phyloP scores from a whole-genome alignment of 2,113 vertebrate genomes.

The Canis aureus region DNA sequence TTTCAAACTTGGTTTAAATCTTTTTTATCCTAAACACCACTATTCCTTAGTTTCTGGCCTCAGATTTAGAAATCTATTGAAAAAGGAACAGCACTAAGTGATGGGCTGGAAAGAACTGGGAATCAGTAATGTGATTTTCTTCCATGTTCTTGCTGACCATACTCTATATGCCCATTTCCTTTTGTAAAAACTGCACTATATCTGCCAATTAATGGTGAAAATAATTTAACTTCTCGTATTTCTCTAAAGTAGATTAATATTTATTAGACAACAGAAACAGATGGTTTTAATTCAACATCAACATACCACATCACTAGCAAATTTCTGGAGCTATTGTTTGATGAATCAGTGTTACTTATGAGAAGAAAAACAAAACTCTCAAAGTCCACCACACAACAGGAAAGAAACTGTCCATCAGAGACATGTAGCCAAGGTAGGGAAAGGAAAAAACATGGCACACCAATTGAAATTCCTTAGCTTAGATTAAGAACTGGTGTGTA shows the following conservation, averaged over 20 bases:
- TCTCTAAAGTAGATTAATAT: constrained; percentile 28
- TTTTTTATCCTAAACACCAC: background rate
- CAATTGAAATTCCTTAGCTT: constrained; percentile 28
- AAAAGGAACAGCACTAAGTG: background rate
- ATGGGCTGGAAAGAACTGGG: background rate
- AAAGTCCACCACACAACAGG: background rate
- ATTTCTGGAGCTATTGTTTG: constrained; percentile 36
- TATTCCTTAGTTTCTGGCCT: constrained; percentile 38
- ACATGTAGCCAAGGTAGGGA: constrained; percentile 20
- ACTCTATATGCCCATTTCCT: background rate
- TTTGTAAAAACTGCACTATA: background rate
- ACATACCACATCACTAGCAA: background rate
- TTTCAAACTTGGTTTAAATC: constrained; percentile 16
- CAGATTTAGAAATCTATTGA: constrained; percentile 34
- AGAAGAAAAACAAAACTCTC: constrained; percentile 42
- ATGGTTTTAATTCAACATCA: constrained; percentile 52
- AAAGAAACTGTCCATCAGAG: constrained; percentile 24
- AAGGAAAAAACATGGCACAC: constrained; percentile 9
- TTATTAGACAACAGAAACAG: constrained; percentile 43
- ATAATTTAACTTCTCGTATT: constrained; percentile 40
- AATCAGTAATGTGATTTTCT: background rate
- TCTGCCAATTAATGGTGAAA: background rate
- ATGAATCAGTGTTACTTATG: background rate
- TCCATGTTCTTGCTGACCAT: background rate
- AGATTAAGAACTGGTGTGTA: background rate